Evolutionary conservation across 2,797 vertebrate species (phyloP).

Genomic region (Enteromius argenteus): DNA sequence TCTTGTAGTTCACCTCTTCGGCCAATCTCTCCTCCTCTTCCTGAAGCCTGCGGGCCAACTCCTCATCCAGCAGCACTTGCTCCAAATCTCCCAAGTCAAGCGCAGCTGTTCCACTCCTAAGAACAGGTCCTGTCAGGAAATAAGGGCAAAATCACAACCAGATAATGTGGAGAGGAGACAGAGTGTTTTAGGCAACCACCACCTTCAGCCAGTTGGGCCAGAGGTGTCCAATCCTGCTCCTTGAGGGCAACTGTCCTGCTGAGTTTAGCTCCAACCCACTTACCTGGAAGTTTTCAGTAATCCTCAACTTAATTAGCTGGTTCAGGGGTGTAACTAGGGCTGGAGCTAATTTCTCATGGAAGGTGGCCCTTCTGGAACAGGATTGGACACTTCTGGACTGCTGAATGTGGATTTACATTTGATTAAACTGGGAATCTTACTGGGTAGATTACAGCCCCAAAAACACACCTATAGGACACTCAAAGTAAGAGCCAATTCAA

Average conservation of each 20-base stretch:
- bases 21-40: constrained; percentile 72
- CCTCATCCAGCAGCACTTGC: constrained; percentile 80
- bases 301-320: background rate
- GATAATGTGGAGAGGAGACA: background rate
- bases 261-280: background rate
- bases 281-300: background rate
- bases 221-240: background rate
- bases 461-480: background rate
- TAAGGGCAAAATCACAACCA: background rate
- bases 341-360: background rate
- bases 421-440: constrained; percentile 1
- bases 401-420: background rate
- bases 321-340: background rate
- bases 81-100: constrained; percentile 74
- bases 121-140: constrained; percentile 56
- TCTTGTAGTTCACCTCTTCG: constrained; percentile 59
- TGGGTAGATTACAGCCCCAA: background rate
- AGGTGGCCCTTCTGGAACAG: background rate
- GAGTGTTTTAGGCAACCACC: constrained; percentile 33
- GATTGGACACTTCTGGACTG: background rate
- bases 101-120: constrained; percentile 52
- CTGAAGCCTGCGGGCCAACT: constrained; percentile 79
- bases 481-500: background rate
- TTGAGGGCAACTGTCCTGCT: background rate
- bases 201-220: constrained; percentile 8